phyloP scores from a whole-genome alignment of 2,888 invertebrate genomes.

The Ellobium chinense region DNA sequence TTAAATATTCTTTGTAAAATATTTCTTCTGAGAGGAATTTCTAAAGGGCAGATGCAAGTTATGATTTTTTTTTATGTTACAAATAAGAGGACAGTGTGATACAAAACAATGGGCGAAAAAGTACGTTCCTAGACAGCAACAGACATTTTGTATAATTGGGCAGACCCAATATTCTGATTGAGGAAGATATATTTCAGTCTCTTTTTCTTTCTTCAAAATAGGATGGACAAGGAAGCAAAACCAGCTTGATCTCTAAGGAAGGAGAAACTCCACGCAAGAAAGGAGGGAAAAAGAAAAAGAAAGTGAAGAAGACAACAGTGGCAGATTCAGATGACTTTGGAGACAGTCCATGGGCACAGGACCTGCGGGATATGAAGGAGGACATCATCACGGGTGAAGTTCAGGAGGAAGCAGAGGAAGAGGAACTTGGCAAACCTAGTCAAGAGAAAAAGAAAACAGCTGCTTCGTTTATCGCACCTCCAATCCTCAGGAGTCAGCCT shows the following conservation, averaged over 20 bases:
- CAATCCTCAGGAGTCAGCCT: slow-evolving; percentile 65
- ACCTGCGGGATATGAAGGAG: slow-evolving; percentile 65
- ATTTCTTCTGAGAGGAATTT: no score
- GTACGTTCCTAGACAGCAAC: no score
- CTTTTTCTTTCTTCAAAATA: slow-evolving; percentile 47
- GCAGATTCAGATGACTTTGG: slow-evolving; percentile 58
- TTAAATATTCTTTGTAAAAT: no score
- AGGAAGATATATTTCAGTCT: no score
- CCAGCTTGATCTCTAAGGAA: slow-evolving; percentile 66
- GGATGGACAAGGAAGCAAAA: slow-evolving; percentile 70
- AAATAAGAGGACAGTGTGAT: no score
- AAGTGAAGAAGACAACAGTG: slow-evolving; percentile 55
- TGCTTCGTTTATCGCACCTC: slow-evolving; percentile 57
- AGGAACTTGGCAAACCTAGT: slow-evolving; percentile 47
- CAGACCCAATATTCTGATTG: no score
- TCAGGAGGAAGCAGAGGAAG: slow-evolving; percentile 28
- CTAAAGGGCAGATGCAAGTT: no score
- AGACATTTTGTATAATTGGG: no score
- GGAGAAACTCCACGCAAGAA: slow-evolving; percentile 62
- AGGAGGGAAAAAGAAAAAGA: slow-evolving; percentile 60
- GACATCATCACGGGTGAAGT: slow-evolving; percentile 58
- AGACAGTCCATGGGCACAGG: slow-evolving; percentile 63
- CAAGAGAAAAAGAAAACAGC: slow-evolving; percentile 20
- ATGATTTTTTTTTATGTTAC: no score
- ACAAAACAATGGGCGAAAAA: no score